Evolutionary conservation across 2,888 invertebrate genomes (phyloP).

Genomic region (Eupeodes luniger): DNA sequence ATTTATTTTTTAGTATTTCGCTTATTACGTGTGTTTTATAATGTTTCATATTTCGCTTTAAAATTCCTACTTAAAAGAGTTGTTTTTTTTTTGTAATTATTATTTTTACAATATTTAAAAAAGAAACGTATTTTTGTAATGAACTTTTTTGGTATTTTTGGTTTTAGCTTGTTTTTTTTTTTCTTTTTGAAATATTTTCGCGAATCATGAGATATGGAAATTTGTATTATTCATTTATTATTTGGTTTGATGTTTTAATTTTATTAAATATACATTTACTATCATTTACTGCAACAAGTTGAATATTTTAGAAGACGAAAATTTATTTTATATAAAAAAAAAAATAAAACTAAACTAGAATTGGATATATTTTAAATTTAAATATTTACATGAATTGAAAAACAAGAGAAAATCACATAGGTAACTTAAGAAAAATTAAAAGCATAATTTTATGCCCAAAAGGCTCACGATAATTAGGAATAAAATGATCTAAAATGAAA

Average conservation of each 20-base stretch:
- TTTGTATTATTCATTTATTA: constrained; percentile 2
- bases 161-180: not conserved
- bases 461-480: too few species aligned
- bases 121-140: not conserved
- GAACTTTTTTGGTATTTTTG: constrained; percentile 13
- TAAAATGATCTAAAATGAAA: too few species aligned
- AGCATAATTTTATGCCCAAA: too few species aligned
- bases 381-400: not conserved
- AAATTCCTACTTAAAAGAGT: not conserved
- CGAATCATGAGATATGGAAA: constrained; percentile 38
- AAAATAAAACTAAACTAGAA: not conserved
- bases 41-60: constrained; percentile 24
- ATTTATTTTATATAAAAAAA: not conserved
- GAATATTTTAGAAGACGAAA: constrained; percentile 27
- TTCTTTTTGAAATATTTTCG: not conserved
- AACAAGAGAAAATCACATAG: too few species aligned
- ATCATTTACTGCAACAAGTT: constrained; percentile 21
- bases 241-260: not conserved
- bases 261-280: constrained; percentile 24
- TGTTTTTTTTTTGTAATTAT: constrained; percentile 1
- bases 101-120: constrained; percentile 30
- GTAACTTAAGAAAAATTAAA: too few species aligned
- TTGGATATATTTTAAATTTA: not conserved
- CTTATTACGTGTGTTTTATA: not conserved
- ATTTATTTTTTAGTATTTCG: constrained; percentile 20